A percentile compares a stretch with the other conserved stretches of the same genome.
Evolutionary conservation across 2,888 invertebrate genomes (phyloP).

Genomic region (Marasmarcha lunaedactyla): DNA sequence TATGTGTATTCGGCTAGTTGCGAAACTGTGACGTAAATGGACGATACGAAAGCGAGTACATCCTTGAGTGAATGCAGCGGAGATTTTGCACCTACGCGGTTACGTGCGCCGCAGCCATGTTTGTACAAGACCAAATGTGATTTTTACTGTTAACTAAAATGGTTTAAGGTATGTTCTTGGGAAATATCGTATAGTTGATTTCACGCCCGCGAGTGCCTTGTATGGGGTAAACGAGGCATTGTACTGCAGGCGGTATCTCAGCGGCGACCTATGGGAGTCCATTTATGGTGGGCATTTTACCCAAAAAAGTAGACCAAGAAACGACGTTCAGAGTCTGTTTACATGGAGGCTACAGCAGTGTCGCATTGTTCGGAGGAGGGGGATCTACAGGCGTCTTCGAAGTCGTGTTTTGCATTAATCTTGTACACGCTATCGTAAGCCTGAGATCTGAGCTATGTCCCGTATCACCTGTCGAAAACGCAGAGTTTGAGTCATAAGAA

Average conservation of each 20-base stretch:
- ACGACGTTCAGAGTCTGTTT: conserved; percentile 51
- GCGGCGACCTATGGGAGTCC: conserved; percentile 56
- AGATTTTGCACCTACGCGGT: conserved; percentile 12
- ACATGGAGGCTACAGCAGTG: conserved; percentile 58
- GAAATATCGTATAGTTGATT: conserved; percentile 39
- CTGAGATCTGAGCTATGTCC: no score
- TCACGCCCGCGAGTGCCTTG: conserved; percentile 45
- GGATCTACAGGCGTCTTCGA: conserved; percentile 17
- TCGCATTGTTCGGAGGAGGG: conserved; percentile 52
- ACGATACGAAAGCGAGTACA: conserved; percentile 15
- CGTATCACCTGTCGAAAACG: no score
- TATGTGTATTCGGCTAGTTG: conserved; percentile 17
- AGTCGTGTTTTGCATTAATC: conserved; percentile 38
- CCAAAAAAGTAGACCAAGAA: conserved; percentile 68
- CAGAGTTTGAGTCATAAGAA: no score
- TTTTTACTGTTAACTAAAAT: conserved; percentile 33
- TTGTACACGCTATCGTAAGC: conserved; percentile 11
- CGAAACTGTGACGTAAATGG: conserved; percentile 24
- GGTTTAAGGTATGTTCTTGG: conserved; percentile 22
- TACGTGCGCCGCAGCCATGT: conserved; percentile 18
- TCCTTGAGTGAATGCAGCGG: conserved; percentile 7
- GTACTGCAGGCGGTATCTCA: conserved; percentile 51
- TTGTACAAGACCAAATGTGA: conserved; percentile 28
- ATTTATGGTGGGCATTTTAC: conserved; percentile 58
- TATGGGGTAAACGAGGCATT: conserved; percentile 56